Base-by-base conservation (phyloP, 2,888 invertebrate genomes). In the Mythimna lalbum region DNA sequence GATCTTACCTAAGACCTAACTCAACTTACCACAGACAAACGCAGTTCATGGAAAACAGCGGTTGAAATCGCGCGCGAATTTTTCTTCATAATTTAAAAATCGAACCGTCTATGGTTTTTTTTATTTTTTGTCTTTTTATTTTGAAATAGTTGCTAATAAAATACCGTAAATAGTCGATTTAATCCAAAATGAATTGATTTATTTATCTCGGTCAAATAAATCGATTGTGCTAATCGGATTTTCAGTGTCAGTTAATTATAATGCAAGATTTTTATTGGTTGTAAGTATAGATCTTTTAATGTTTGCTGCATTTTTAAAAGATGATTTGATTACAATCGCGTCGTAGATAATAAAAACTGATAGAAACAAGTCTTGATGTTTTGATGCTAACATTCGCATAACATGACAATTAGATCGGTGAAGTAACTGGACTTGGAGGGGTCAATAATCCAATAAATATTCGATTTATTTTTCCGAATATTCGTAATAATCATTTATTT, bases 1-100 rank as follows among this genome's bases (percentile, higher is more conserved):
- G 67, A 80, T 73, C 27, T 73, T 80, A 70, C 53, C 5, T 70
- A 63, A 59, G 47, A 70, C 53, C 5, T 76, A 60, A 59, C 33
- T 21, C 63, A 69, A 59, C 43, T 27, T 69, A 72, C 72, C 52
- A 66, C 63, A 69, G 65, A 72, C 61, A 62, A 14, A 72, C 21
- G 36, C 63, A 73, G 59, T 63, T 33, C 39, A 31, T 76, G 27
- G 39, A 55, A 63, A 53, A 53, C 59, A n/a, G 17, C 33, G 49
- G 63, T 7, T 23, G 31, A 21, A 52, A 19, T 49, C 31, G 69
- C 52, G 69, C 62, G 57, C 69, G 36, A 52, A 17, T 53, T 33
- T 53, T 27, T 23, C 6, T 19, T 0, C 1, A 2, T 6, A 43
- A 47, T 62, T 57, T n/a, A 47, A 56, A 68, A 52, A 56, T 43